These are phyloP conservation scores for Periophthalmus magnuspinnatus DNA, from an alignment of 2,797 vertebrate species.

Conservation along the genomic window DNA sequence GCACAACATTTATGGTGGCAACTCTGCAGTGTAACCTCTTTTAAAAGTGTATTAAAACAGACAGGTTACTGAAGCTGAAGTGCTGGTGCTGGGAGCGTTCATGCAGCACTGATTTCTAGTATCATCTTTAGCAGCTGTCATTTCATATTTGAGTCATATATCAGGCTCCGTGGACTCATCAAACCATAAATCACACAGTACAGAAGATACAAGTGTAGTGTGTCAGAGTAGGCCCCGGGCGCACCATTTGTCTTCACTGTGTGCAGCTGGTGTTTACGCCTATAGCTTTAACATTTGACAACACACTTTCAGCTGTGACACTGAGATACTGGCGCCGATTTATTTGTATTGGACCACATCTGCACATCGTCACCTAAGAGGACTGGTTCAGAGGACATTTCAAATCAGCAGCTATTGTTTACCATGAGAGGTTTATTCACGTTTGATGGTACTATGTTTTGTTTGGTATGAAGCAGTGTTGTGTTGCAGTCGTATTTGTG, in stretches of 20 bases:
- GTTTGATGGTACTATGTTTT: background rate
- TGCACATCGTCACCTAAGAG: background rate
- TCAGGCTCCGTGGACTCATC: background rate
- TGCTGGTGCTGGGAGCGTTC: background rate
- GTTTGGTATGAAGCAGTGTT: background rate
- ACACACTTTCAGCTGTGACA: constrained; percentile 22
- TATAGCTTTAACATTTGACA: constrained; percentile 17
- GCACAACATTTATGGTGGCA: background rate
- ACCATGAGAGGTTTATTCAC: background rate
- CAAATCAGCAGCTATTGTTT: background rate
- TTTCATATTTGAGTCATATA: constrained; percentile 2
- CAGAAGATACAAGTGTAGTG: constrained; percentile 8
- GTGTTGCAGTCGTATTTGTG: background rate
- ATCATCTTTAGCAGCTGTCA: constrained; percentile 4
- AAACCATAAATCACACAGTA: constrained; percentile 1
- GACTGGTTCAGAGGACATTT: background rate
- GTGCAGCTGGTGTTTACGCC: constrained; percentile 29
- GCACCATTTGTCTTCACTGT: constrained; percentile 36
- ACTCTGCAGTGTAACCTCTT: background rate
- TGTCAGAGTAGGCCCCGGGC: constrained; percentile 13
- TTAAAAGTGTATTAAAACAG: background rate
- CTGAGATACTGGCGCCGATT: background rate
- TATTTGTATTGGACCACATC: constrained; percentile 2
- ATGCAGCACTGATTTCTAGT: background rate
- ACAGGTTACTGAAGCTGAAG: background rate